Conservation (phyloP, 2,888 invertebrate species). For the Lasioglossum pauxillum region DNA sequence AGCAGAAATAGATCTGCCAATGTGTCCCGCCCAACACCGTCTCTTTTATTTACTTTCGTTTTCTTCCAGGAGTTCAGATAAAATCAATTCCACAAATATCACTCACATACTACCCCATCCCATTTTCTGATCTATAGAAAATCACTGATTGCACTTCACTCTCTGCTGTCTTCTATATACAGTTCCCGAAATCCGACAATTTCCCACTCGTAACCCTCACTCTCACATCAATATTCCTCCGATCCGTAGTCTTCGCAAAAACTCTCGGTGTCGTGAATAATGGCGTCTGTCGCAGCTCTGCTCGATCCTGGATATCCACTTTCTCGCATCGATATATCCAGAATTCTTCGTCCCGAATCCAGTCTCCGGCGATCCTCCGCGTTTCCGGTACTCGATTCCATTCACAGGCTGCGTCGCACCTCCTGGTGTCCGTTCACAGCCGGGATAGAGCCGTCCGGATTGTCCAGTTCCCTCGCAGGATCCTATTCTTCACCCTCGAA, state of each 20-base stretch:
- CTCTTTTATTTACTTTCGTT: background rate
- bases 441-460: slow-evolving; percentile 9
- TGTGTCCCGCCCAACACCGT: background rate
- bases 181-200: background rate
- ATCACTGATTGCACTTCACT: background rate
- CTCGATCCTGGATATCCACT: background rate
- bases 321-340: background rate
- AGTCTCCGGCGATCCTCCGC: background rate
- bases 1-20: background rate
- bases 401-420: background rate
- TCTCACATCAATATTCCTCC: background rate
- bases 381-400: background rate
- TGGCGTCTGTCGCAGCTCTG: background rate
- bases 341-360: background rate
- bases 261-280: background rate
- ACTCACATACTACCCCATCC: background rate
- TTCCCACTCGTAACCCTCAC: background rate
- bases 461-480: background rate
- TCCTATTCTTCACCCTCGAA: background rate
- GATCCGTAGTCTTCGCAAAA: background rate
- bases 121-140: background rate
- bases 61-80: background rate
- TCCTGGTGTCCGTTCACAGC: background rate
- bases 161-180: background rate
- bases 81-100: slow-evolving; percentile 3